Evolutionary conservation across 2,113 vertebrate genomes (phyloP).

Genomic region (Thunnus thynnus): DNA sequence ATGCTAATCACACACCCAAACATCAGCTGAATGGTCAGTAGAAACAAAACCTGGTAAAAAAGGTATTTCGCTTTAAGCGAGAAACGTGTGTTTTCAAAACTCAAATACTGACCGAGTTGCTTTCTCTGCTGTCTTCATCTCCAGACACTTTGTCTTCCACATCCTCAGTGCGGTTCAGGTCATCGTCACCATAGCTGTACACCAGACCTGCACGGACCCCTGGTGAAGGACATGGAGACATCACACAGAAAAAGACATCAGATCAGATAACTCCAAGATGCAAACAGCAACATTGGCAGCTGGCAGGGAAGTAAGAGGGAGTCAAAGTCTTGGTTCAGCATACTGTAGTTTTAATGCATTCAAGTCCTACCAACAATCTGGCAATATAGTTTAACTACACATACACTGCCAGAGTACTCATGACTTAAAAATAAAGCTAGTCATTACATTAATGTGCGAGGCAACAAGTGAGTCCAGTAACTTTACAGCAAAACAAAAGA

Average conservation of each 20-base stretch:
- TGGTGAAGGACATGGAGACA: constrained; percentile 37
- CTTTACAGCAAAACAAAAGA: too few species aligned
- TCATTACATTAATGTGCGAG: too few species aligned
- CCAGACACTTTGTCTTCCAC: constrained; percentile 87
- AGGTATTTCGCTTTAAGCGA: too few species aligned
- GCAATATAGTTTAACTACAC: not conserved
- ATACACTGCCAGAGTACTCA: not conserved
- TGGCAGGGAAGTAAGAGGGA: not conserved
- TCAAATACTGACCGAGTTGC: constrained; percentile 90
- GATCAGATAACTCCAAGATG: not conserved
- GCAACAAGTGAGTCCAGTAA: too few species aligned
- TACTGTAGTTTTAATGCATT: too few species aligned
- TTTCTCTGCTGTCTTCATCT: constrained; percentile 93
- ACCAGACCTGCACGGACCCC: constrained; percentile 89
- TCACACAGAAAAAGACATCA: not conserved
- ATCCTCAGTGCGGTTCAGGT: constrained; percentile 85
- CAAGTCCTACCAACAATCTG: not conserved
- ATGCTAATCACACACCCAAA: not conserved
- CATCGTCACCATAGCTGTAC: constrained; percentile 91
- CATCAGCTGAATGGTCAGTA: not conserved
- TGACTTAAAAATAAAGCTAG: not conserved
- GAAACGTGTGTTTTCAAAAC: not conserved
- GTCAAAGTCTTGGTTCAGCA: not conserved
- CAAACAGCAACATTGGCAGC: not conserved
- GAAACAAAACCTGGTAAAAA: not conserved